phyloP scores from a whole-genome alignment of 2,797 vertebrate genomes.

The Mormyrus proboscirostris region DNA sequence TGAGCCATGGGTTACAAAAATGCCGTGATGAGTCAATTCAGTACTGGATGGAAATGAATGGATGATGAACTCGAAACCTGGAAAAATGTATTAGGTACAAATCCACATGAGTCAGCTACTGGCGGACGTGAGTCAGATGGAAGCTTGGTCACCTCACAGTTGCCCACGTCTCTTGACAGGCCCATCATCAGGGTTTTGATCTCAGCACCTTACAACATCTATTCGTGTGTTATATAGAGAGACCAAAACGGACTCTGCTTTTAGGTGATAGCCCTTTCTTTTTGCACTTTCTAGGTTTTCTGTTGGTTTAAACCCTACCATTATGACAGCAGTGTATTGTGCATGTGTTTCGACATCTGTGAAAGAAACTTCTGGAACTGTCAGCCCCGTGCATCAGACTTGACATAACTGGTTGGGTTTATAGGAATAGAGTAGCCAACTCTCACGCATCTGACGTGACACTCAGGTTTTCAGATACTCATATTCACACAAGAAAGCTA shows the following conservation, averaged over 20 bases:
- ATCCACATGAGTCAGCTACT: background rate
- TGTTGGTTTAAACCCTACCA: background rate
- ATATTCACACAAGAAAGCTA: background rate
- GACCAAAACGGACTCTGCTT: background rate
- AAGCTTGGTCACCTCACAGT: background rate
- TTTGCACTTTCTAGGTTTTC: background rate
- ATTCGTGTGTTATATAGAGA: background rate
- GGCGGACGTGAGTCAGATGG: background rate
- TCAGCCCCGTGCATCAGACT: too few relatives aligned
- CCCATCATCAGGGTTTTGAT: background rate
- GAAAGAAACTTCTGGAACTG: background rate
- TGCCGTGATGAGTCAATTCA: background rate
- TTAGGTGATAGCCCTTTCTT: background rate
- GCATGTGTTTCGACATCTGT: background rate
- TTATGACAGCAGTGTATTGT: background rate
- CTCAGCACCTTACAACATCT: background rate
- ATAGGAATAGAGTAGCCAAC: background rate
- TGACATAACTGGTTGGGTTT: background rate
- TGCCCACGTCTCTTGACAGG: background rate
- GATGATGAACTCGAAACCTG: background rate
- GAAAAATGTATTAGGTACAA: background rate
- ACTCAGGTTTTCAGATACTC: background rate
- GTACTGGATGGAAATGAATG: background rate
- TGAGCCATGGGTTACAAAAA: background rate
- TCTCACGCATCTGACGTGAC: background rate